These are phyloP conservation scores for Himalopsyche anomala DNA, from an alignment of 2,888 invertebrate genomes.

Conservation along the genomic window DNA sequence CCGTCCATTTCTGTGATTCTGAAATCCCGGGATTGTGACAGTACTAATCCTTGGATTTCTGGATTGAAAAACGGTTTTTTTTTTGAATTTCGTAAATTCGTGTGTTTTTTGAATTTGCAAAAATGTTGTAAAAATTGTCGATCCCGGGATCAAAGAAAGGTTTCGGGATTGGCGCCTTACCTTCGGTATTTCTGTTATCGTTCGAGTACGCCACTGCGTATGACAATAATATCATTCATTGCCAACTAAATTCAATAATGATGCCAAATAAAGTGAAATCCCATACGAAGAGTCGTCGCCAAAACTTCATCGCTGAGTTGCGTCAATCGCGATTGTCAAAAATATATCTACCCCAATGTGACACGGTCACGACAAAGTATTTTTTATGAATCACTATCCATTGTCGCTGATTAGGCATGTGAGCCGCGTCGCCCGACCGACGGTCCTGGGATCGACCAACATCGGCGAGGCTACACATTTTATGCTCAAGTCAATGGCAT, in stretches of 20 bases:
- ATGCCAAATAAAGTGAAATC: slow-evolving; percentile 22
- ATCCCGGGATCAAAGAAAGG: too few relatives aligned
- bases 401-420: not conserved
- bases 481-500: too few relatives aligned
- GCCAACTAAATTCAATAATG: not conserved
- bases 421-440: not conserved
- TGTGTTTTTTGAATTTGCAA: too few relatives aligned
- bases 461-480: not conserved
- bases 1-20: too few relatives aligned
- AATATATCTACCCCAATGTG: not conserved
- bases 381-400: not conserved
- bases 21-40: too few relatives aligned
- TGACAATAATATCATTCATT: not conserved
- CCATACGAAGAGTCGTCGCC: not conserved
- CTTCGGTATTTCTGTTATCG: too few relatives aligned
- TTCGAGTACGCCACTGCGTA: not conserved
- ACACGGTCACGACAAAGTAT: not conserved
- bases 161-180: too few relatives aligned
- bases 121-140: too few relatives aligned
- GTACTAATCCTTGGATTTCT: too few relatives aligned
- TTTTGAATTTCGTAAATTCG: too few relatives aligned
- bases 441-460: not conserved
- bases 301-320: not conserved
- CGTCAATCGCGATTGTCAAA: not conserved
- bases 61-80: too few relatives aligned